Conservation (phyloP, 2,797 vertebrate genomes). For the Sebastes kiyomatsui region DNA sequence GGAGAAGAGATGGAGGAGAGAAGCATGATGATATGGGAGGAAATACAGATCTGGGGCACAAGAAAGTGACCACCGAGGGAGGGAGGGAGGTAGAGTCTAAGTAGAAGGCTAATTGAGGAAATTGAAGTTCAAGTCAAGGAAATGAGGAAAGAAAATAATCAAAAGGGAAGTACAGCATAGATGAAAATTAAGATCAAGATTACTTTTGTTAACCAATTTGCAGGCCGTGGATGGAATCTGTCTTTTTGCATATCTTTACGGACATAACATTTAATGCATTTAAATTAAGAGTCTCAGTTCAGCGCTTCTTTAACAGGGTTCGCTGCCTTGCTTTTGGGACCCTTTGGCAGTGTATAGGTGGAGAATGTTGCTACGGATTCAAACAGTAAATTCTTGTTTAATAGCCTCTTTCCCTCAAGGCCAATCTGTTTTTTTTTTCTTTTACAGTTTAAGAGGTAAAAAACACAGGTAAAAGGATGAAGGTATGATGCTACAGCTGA, state of each 20-base stretch:
- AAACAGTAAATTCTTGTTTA: constrained; percentile 1
- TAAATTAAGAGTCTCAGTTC: constrained; percentile 28
- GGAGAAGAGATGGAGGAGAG: constrained; percentile 10
- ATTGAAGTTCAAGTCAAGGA: constrained; percentile 52
- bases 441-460: not conserved
- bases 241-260: constrained; percentile 36
- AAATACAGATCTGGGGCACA: constrained; percentile 26
- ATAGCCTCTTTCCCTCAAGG: not conserved
- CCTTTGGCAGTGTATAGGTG: not conserved
- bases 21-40: constrained; percentile 13
- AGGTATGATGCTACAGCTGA: not conserved
- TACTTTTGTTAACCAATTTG: constrained; percentile 51
- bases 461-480: not conserved
- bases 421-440: not conserved
- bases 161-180: constrained; percentile 40
- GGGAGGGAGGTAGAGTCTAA: not conserved
- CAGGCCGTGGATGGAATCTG: constrained; percentile 27
- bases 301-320: constrained; percentile 9
- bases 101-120: constrained; percentile 59
- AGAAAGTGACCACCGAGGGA: constrained; percentile 13
- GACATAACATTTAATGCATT: constrained; percentile 18
- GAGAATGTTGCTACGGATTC: constrained; percentile 1
- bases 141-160: constrained; percentile 60
- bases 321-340: constrained; percentile 5
- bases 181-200: constrained; percentile 59